Conservation (phyloP, 1,140 invertebrate species). For the Steinernema khuongi region DNA sequence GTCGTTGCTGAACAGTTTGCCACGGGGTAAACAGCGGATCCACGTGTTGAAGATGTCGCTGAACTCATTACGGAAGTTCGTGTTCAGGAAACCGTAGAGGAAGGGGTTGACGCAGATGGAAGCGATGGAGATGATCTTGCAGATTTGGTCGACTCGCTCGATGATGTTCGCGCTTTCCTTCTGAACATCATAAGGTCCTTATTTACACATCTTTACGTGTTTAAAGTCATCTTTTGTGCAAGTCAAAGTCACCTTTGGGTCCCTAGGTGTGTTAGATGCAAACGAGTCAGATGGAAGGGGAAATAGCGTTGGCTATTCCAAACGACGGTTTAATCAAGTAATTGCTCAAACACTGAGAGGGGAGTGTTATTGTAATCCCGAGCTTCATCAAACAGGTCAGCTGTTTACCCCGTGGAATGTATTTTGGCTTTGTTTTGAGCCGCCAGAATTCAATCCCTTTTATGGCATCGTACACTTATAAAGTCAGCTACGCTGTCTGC, state of each 20-base stretch:
- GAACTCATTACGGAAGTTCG: conserved; percentile 56
- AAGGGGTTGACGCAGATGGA: conserved; percentile 59
- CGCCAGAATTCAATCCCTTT: background rate
- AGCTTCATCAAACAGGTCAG: too few relatives aligned
- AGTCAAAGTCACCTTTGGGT: background rate
- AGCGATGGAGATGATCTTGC: conserved; percentile 56
- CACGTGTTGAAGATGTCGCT: conserved; percentile 50
- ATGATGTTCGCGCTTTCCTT: conserved; percentile 48
- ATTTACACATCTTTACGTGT: too few relatives aligned
- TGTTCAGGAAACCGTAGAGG: conserved; percentile 57
- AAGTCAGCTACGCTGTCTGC: background rate
- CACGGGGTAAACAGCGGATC: conserved; percentile 30
- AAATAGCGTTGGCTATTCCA: background rate
- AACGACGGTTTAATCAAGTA: background rate
- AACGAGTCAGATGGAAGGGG: background rate
- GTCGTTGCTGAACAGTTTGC: conserved; percentile 8
- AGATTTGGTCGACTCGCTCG: conserved; percentile 54
- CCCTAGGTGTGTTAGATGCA: background rate
- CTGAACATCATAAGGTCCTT: conserved; percentile 31
- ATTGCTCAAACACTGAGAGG: background rate
- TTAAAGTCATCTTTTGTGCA: conserved; percentile 10
- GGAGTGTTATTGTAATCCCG: too few relatives aligned
- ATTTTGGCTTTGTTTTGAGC: conserved; percentile 2
- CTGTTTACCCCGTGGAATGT: too few relatives aligned
- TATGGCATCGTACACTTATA: too few relatives aligned